Evolutionary conservation across 2,113 vertebrate genomes (phyloP).

Genomic region (Bothrops jararaca): DNA sequence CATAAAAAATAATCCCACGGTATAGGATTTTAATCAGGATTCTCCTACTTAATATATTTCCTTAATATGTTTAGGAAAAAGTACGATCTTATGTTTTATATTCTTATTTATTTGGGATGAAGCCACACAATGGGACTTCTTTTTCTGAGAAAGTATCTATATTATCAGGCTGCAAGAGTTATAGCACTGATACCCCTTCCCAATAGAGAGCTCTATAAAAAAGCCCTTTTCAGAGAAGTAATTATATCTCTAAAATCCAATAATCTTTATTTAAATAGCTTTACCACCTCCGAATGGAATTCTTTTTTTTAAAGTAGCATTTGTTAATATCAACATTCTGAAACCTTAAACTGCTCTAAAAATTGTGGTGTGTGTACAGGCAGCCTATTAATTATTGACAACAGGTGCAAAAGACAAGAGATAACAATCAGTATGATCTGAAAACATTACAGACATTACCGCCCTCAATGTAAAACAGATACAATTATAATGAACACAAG

Average conservation of each 20-base stretch:
- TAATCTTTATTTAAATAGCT: slow-evolving; percentile 2
- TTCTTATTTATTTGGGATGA: not conserved
- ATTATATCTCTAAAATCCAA: slow-evolving; percentile 41
- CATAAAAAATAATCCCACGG: not conserved
- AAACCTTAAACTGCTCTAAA: slow-evolving; percentile 13
- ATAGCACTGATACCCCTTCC: not conserved
- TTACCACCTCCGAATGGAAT: slow-evolving; percentile 34
- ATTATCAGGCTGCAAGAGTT: not conserved
- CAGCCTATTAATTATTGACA: not conserved
- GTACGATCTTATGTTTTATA: not conserved
- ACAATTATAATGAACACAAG: not conserved
- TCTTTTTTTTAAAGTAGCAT: slow-evolving; percentile 1
- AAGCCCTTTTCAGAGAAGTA: slow-evolving; percentile 32
- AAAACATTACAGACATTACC: not conserved
- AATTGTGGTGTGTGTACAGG: not conserved
- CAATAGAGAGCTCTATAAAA: not conserved
- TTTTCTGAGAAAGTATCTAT: not conserved
- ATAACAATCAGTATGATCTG: not conserved
- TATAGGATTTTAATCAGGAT: not conserved
- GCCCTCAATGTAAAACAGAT: not conserved
- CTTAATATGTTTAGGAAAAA: not conserved
- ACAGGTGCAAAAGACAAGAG: not conserved
- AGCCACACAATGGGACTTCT: not conserved
- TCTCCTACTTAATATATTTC: not conserved
- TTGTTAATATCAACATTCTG: slow-evolving; percentile 12